Percentiles rank a stretch among this genome's conserved stretches.
phyloP scores from a whole-genome alignment of 2,797 vertebrate species.

The Urophycis tenuis region DNA sequence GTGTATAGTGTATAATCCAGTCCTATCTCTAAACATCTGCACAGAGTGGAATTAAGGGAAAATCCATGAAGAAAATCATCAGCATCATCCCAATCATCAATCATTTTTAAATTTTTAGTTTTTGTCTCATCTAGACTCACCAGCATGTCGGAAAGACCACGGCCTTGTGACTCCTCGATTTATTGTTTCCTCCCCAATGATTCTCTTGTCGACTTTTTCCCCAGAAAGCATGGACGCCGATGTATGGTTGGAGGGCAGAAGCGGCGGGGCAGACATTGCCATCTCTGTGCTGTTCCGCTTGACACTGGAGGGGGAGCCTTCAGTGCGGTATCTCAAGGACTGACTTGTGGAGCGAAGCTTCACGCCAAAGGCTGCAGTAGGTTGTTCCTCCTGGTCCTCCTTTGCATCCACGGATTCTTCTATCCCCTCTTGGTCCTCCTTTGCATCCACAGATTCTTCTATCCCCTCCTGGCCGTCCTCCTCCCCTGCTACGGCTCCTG shows the following conservation, averaged over 20 bases:
- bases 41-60: not conserved
- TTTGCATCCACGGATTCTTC: conserved; percentile 48
- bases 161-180: conserved; percentile 32
- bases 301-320: conserved; percentile 43
- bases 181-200: conserved; percentile 28
- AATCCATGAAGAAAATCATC: not conserved
- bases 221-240: conserved; percentile 45
- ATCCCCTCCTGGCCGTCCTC: conserved; percentile 36
- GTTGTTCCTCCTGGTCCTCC: conserved; percentile 52
- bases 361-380: conserved; percentile 76
- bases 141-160: conserved; percentile 36
- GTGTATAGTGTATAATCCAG: not conserved
- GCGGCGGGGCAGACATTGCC: conserved; percentile 13
- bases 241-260: conserved; percentile 25
- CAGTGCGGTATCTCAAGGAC: conserved; percentile 66
- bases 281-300: conserved; percentile 70
- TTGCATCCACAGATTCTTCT: conserved; percentile 47
- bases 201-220: conserved; percentile 34
- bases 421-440: conserved; percentile 43
- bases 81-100: not conserved
- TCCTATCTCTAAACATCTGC: not conserved
- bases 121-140: conserved; percentile 47
- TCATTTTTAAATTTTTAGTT: no score
- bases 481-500: conserved; percentile 16
- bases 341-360: conserved; percentile 84